These are phyloP conservation scores for Genyomyrus donnyi DNA, from an alignment of 2,113 vertebrate genomes.

Conservation along the genomic window DNA sequence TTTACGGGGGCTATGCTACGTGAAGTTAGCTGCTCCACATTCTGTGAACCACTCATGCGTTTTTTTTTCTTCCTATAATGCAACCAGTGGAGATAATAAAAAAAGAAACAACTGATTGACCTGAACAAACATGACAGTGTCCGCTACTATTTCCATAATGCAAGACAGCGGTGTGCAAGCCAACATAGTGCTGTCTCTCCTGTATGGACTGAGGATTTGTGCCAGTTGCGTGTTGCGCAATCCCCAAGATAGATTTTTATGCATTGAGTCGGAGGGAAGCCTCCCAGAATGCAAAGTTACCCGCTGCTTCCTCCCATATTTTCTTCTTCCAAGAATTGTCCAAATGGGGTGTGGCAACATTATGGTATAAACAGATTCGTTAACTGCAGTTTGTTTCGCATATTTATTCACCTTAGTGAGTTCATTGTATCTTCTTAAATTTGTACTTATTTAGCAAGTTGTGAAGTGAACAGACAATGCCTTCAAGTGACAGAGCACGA, in stretches of 20 bases:
- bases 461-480: neutral
- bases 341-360: neutral
- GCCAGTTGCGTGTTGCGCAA: neutral
- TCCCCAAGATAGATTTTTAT: neutral
- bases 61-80: neutral
- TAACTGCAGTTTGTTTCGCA: neutral
- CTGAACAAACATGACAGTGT: neutral
- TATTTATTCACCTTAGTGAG: neutral
- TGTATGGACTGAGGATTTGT: neutral
- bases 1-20: neutral
- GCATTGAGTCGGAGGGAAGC: neutral
- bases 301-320: neutral
- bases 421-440: neutral
- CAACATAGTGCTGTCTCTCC: neutral
- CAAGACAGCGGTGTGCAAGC: neutral
- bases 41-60: neutral
- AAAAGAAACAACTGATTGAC: slow-evolving; percentile 3
- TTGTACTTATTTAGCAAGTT: neutral
- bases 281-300: neutral
- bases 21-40: neutral
- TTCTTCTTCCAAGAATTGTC: neutral
- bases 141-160: neutral
- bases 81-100: neutral
- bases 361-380: neutral
- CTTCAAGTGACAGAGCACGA: neutral